A percentile compares a stretch with the other conserved stretches of the same genome.
phyloP scores from a whole-genome alignment of 2,797 vertebrate species.

The Amblyopsis hoosieri region DNA sequence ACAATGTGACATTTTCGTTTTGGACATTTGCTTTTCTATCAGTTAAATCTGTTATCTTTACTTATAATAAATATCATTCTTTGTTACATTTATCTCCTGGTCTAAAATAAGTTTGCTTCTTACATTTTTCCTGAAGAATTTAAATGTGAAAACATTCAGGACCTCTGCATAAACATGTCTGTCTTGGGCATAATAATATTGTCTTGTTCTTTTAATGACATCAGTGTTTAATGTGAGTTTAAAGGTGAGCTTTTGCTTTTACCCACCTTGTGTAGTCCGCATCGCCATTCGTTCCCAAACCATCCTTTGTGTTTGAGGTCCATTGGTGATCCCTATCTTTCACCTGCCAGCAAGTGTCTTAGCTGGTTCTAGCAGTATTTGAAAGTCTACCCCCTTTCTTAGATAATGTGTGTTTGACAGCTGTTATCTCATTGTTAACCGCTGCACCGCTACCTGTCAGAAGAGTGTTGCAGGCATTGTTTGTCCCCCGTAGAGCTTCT shows the following conservation, averaged over 20 bases:
- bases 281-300: conserved; percentile 15
- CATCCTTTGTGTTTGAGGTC: background rate
- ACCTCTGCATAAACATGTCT: too few species aligned
- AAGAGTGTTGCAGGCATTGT: too few species aligned
- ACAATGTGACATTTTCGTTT: background rate
- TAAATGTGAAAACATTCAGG: too few species aligned
- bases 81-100: background rate
- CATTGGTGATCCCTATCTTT: background rate
- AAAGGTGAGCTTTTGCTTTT: background rate
- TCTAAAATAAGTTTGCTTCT: background rate
- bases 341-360: background rate
- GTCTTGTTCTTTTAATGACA: background rate
- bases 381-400: too few species aligned
- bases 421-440: too few species aligned
- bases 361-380: too few species aligned
- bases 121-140: background rate
- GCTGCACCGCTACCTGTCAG: too few species aligned
- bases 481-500: too few species aligned
- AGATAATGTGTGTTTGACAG: too few species aligned
- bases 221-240: background rate
- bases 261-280: background rate
- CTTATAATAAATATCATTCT: background rate
- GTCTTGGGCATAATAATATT: background rate
- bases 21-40: background rate
- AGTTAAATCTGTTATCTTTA: background rate